Base-by-base conservation (phyloP, 2,113 vertebrate genomes). In the Catharus fuscescens region DNA sequence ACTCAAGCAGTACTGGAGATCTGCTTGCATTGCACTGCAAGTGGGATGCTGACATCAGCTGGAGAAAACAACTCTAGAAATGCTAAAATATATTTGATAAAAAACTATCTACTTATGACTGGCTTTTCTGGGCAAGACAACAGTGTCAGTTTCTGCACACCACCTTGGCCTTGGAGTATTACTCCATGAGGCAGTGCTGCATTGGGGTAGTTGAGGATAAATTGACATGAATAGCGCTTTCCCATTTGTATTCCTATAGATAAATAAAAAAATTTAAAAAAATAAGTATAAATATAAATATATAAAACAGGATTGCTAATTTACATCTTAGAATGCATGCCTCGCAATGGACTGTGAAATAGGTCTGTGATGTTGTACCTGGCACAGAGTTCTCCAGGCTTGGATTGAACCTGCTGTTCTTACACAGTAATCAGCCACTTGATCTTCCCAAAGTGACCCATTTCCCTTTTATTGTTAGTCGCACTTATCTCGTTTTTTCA, bases 391-490 rank as follows among this genome's bases (percentile, higher is more conserved):
- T 91, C 45, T 56, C 66, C 2, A 2, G 50, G 62, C 74, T 94
- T 48, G 61, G 60, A 60, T 52, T 70, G 77, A 96, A 90, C 87
- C 72, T 73, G 89, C 38, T 57, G 92, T 92, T 96, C 94, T 94
- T 89, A 90, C 82, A 89, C 71, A 44, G 60, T 74, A 95, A 97
- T 95, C 94, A 92, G 85, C 48, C 60, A 78, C 82, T 44, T 71
- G 29, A 95, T 95, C 95, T 96, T 92, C 76, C 79, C 0, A 2
- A 77, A 20, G 9, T 84, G 88, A 79, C 70, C 67, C 70, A 73
- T 76, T 97, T 96, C 78, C 94, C 77, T 86, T 86, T 87, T 53
- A 91, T 95, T 96, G 90, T 97, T 96, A 92, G 73, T 65, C 60
- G 42, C 61, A 88, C 82, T 93, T 92, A 94, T 94, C 94, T 90